Percentiles rank a stretch among this genome's conserved stretches.
Conservation (phyloP, 2,888 invertebrate species). For the Scotopteryx bipunctaria region DNA sequence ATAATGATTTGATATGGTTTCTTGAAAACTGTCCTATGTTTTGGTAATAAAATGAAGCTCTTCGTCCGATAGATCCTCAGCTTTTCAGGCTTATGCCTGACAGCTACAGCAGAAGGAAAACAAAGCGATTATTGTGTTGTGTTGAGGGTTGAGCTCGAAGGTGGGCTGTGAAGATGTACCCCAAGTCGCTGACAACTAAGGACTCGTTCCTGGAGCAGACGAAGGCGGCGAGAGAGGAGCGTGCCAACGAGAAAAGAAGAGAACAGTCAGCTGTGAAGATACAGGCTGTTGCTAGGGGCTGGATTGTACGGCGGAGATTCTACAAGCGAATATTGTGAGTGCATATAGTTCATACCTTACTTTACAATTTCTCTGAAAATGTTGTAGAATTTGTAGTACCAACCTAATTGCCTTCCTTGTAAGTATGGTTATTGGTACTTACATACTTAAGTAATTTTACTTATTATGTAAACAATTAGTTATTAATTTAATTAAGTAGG, state of each 20-base stretch:
- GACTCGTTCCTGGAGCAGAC: slow-evolving; percentile 93
- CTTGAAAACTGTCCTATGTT: slow-evolving; percentile 29
- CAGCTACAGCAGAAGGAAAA: slow-evolving; percentile 58
- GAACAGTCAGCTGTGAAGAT: slow-evolving; percentile 89
- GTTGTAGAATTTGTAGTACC: no score
- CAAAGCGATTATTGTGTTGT: slow-evolving; percentile 51
- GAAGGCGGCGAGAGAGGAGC: slow-evolving; percentile 94
- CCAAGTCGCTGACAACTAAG: slow-evolving; percentile 84
- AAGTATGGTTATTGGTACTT: no score
- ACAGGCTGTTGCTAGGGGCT: slow-evolving; percentile 90
- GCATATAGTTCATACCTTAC: no score
- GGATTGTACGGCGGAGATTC: slow-evolving; percentile 86
- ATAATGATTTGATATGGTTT: slow-evolving; percentile 44
- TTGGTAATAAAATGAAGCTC: slow-evolving; percentile 34
- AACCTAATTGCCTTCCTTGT: no score
- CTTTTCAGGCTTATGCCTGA: slow-evolving; percentile 48
- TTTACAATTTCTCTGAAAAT: no score
- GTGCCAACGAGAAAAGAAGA: slow-evolving; percentile 92
- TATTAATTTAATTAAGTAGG: no score
- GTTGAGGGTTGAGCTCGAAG: slow-evolving; percentile 25
- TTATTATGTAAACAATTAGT: no score
- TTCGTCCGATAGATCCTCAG: slow-evolving; percentile 31
- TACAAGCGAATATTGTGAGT: slow-evolving; percentile 88
- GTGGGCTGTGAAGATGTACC: slow-evolving; percentile 61
- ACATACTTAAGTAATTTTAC: no score